Conservation (phyloP, 1,140 invertebrate genomes). For the Camponotus vicinus region DNA sequence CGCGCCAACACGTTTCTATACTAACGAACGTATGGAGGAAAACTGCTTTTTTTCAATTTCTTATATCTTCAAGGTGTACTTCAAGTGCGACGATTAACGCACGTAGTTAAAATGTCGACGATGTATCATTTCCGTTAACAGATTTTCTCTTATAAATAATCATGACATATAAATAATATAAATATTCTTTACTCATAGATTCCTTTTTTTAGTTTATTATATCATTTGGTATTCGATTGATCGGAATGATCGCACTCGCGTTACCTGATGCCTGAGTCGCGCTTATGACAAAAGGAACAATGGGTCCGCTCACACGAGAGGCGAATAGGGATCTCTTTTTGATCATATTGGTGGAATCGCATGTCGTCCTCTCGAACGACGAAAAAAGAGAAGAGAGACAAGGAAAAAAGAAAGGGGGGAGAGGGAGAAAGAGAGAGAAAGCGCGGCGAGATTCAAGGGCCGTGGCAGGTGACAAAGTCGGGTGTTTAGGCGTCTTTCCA, state of each 20-base stretch:
- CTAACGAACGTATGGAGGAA: slow-evolving; percentile 39
- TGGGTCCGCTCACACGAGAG: not conserved
- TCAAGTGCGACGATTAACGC: slow-evolving; percentile 37
- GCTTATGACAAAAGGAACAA: slow-evolving; percentile 41
- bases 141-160: slow-evolving; percentile 16
- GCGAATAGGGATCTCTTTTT: slow-evolving; percentile 13
- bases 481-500: slow-evolving; percentile 77
- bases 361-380: slow-evolving; percentile 31
- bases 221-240: not conserved
- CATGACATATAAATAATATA: not conserved
- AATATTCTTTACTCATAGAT: not conserved
- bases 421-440: not conserved
- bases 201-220: not conserved
- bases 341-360: slow-evolving; percentile 39
- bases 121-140: not conserved
- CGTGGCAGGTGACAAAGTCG: slow-evolving; percentile 82
- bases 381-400: slow-evolving; percentile 21
- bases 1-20: not conserved
- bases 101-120: not conserved
- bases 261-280: not conserved
- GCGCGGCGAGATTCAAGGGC: slow-evolving; percentile 61
- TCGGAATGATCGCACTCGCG: slow-evolving; percentile 19
- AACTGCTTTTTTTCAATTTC: slow-evolving; percentile 22
- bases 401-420: not conserved
- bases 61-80: slow-evolving; percentile 23